Evolutionary conservation across 2,113 vertebrate species (phyloP), one percentile per base, ranked within the genome.

Genomic region (Peromyscus californicus): DNA sequence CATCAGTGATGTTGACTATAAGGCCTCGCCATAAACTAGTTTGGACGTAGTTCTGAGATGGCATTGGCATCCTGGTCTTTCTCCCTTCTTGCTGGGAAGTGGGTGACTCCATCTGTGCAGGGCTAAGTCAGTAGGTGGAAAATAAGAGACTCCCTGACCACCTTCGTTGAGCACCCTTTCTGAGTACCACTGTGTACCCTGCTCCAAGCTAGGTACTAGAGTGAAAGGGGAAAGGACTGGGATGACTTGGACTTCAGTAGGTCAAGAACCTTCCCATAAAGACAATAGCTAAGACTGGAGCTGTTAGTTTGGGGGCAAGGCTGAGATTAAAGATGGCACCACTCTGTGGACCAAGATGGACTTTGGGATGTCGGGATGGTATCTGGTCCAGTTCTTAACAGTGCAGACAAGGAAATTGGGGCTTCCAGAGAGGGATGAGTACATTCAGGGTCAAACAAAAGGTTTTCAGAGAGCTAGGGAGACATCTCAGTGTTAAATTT

Each of bases 341-440:
- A 3, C 5, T 21, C 16, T 10, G 42, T 69, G 29, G 15, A 57
- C 45, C 31, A 54, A 21, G 29, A 17, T 72, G 17, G 59, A 1
- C 48, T 36, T 0, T 16, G 67, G 80, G n/a, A 15, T 5, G 0
- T 21, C 3, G 16, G 80, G 29, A 5, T 72, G 19, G 1, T 0
- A 0, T 59, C 72, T 83, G 70, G 48, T 70, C 29, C 29, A 57
- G 0, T 15, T 75, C 39, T 31, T 22, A 4, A 10, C 1, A n/a
- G 51, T 13, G 9, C 45, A 2, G 26, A 24, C 29, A 74, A 76
- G 59, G n/a, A 75, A 48, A 15, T 3, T 1, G 16, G 69, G 22
- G 24, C 15, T 42, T 22, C 31, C 16, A 21, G 45, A 13, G 0
- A 67, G 57, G 31, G 33, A 31, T 1, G 7, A 39, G 33, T 36